Conservation (phyloP, 1,140 invertebrate species). For the Lucilia sericata region DNA sequence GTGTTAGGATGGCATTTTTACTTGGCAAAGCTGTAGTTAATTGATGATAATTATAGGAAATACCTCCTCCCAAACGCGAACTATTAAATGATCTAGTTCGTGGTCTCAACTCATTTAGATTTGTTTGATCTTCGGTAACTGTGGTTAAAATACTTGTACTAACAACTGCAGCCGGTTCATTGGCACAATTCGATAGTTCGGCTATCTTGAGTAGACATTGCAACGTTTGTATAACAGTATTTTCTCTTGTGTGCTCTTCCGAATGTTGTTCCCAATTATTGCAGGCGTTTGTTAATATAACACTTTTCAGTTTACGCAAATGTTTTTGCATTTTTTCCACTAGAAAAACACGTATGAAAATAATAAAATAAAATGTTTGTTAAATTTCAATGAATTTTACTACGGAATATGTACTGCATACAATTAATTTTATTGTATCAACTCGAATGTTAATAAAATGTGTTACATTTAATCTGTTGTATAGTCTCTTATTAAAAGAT, state of each 20-base stretch:
- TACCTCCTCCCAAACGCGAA: background rate
- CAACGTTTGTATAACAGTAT: constrained; percentile 62
- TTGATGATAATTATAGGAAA: constrained; percentile 16
- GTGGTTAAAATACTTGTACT: constrained; percentile 44
- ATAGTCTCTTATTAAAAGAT: background rate
- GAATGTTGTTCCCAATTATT: constrained; percentile 57
- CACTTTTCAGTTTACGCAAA: constrained; percentile 59
- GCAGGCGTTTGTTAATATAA: constrained; percentile 58
- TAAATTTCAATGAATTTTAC: constrained; percentile 18
- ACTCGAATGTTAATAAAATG: background rate
- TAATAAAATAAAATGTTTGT: constrained; percentile 28
- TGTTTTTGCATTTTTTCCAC: constrained; percentile 66
- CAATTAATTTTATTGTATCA: too few species aligned
- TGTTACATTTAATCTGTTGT: too few species aligned
- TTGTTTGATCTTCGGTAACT: constrained; percentile 43
- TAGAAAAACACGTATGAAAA: constrained; percentile 44
- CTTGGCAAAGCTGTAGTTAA: constrained; percentile 1
- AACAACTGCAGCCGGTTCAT: constrained; percentile 54
- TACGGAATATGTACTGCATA: too few species aligned
- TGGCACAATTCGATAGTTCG: constrained; percentile 59
- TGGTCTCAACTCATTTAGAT: constrained; percentile 49
- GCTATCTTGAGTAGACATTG: constrained; percentile 64
- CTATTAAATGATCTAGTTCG: constrained; percentile 56
- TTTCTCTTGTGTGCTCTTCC: constrained; percentile 60
- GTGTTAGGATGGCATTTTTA: constrained; percentile 14